Evolutionary conservation across 2,888 invertebrate species (phyloP).

Genomic region (Lysandra bellargus): DNA sequence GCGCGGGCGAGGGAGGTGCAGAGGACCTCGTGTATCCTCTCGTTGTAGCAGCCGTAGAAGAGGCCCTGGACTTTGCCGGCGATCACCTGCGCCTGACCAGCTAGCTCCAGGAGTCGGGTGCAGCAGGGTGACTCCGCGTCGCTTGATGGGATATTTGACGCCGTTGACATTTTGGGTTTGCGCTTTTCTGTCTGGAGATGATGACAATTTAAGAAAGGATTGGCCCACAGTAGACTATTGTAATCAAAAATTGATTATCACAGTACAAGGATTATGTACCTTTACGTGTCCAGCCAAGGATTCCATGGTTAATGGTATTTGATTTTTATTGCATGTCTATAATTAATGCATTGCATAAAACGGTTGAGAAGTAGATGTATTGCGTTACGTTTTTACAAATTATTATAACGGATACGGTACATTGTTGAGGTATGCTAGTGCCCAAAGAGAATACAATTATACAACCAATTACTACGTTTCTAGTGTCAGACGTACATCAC

Average conservation of each 20-base stretch:
- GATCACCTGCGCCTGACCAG: not conserved
- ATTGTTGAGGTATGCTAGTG: not conserved
- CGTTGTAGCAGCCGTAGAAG: conserved; percentile 22
- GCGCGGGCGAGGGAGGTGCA: not conserved
- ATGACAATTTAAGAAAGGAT: not conserved
- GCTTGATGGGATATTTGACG: not conserved
- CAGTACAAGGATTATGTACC: no score
- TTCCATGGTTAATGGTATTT: no score
- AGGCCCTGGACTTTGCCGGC: not conserved
- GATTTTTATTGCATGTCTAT: no score
- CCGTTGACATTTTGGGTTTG: not conserved
- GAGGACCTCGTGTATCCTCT: not conserved
- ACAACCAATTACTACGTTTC: not conserved
- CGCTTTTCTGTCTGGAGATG: not conserved
- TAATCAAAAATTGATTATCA: not conserved
- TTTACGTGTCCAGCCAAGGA: no score
- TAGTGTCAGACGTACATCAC: not conserved
- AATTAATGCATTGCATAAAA: not conserved
- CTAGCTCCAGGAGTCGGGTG: not conserved
- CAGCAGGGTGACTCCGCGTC: not conserved
- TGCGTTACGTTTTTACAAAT: not conserved
- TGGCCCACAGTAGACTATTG: not conserved
- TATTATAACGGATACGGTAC: not conserved
- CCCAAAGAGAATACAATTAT: no score
- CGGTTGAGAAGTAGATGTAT: not conserved